phyloP scores from a whole-genome alignment of 2,113 vertebrate genomes.

The Shinisaurus crocodilurus region DNA sequence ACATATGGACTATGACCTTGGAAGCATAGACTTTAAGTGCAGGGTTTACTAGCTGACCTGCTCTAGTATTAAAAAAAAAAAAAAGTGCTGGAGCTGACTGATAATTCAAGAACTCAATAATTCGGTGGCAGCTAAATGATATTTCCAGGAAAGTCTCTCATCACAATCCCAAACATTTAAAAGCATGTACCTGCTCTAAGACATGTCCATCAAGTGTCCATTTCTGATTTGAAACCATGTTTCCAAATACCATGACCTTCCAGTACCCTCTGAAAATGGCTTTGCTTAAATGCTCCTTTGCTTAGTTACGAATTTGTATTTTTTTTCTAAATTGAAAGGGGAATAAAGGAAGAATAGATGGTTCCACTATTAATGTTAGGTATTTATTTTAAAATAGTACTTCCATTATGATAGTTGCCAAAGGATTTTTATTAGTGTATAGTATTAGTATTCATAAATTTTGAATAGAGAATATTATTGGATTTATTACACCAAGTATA shows the following conservation, averaged over 20 bases:
- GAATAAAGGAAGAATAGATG: background rate
- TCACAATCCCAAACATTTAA: no score
- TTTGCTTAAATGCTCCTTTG: slow-evolving; percentile 5
- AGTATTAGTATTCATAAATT: background rate
- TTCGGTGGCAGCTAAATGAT: no score
- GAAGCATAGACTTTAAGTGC: no score
- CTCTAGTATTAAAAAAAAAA: no score
- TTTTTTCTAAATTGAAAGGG: background rate
- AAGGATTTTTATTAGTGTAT: background rate
- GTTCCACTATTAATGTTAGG: background rate
- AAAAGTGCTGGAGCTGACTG: no score
- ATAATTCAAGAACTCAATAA: no score
- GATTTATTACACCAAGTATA: background rate
- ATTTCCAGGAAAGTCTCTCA: no score
- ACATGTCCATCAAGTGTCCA: no score
- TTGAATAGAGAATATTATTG: background rate
- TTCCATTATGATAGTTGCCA: background rate
- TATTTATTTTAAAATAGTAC: background rate
- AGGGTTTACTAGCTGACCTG: no score
- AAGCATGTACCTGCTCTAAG: no score
- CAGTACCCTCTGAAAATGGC: background rate
- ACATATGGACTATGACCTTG: no score
- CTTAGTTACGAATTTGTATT: background rate
- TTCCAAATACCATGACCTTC: background rate
- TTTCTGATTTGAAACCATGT: no score